A percentile compares a stretch with the other conserved stretches of the same genome.
These are phyloP conservation scores for Prosapia bicincta DNA, from an alignment of 2,888 invertebrate species.

Conservation along the genomic window DNA sequence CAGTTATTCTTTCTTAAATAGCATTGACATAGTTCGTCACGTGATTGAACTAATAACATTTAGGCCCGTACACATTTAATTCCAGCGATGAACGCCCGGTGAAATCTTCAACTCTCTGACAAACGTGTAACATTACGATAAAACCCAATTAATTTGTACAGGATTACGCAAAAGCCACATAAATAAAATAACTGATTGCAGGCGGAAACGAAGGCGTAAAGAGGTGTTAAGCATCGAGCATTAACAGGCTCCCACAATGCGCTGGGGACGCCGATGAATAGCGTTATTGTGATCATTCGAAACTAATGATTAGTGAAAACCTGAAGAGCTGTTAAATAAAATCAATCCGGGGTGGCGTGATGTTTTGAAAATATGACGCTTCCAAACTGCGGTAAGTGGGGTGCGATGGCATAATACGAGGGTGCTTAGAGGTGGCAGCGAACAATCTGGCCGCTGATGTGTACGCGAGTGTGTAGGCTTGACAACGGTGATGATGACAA, in stretches of 20 bases:
- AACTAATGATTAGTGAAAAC: slow-evolving; percentile 2
- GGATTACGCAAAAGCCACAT: background rate
- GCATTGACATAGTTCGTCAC: too few species aligned
- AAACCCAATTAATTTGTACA: too few species aligned
- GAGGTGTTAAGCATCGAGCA: background rate
- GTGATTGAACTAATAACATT: too few species aligned
- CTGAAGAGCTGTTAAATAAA: background rate
- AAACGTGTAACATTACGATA: too few species aligned
- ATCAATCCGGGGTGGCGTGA: background rate
- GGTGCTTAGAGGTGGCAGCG: background rate
- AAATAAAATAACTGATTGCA: background rate
- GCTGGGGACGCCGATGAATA: background rate
- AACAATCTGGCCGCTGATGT: background rate
- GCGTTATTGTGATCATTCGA: background rate
- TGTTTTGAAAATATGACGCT: background rate
- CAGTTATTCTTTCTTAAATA: too few species aligned
- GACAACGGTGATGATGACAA: background rate
- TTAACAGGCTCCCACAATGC: background rate
- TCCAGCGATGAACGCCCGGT: too few species aligned
- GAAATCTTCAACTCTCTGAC: too few species aligned
- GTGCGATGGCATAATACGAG: background rate
- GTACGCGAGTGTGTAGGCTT: background rate
- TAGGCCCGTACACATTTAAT: too few species aligned
- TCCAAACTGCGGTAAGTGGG: background rate
- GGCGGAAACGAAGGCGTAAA: background rate